These are phyloP conservation scores for Myxocyprinus asiaticus DNA, from an alignment of 2,113 vertebrate species.

Conservation along the genomic window DNA sequence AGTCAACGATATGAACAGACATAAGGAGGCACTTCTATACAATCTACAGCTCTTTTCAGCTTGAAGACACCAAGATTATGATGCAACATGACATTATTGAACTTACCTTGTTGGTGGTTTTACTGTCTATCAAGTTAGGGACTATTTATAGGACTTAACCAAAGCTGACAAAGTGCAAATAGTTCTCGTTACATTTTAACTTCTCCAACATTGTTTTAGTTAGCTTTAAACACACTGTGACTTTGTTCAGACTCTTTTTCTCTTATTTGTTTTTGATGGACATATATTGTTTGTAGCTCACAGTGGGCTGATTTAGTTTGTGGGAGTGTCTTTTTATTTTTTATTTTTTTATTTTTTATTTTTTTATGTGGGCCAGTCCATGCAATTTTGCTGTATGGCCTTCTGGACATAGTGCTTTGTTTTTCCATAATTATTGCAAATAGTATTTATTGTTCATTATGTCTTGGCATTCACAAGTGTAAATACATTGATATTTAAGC, in stretches of 20 bases:
- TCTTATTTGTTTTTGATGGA: not conserved
- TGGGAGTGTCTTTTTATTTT: not conserved
- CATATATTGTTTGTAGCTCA: conserved; percentile 26
- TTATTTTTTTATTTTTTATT: too few species aligned
- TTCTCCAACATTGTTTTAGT: not conserved
- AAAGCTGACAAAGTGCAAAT: conserved; percentile 35
- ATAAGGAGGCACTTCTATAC: conserved; percentile 57
- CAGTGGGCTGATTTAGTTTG: not conserved
- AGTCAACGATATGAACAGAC: conserved; percentile 25
- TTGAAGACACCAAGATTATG: not conserved
- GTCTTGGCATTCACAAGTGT: conserved; percentile 17
- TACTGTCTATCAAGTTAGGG: conserved; percentile 2
- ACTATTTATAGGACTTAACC: conserved; percentile 32
- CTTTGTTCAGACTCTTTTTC: conserved; percentile 5
- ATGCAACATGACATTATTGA: not conserved
- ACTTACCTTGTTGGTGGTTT: not conserved
- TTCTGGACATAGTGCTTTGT: not conserved
- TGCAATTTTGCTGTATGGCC: too few species aligned
- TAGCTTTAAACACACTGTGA: conserved; percentile 18
- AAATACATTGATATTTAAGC: conserved; percentile 16
- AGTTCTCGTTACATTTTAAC: conserved; percentile 12
- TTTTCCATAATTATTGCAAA: conserved; percentile 25
- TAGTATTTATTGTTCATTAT: conserved; percentile 38
- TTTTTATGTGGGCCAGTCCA: conserved; percentile 1
- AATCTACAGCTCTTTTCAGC: conserved; percentile 42